Percentiles rank a stretch among this genome's conserved stretches.
phyloP scores from a whole-genome alignment of 2,797 vertebrate genomes.

The Sebastiscus tertius region DNA sequence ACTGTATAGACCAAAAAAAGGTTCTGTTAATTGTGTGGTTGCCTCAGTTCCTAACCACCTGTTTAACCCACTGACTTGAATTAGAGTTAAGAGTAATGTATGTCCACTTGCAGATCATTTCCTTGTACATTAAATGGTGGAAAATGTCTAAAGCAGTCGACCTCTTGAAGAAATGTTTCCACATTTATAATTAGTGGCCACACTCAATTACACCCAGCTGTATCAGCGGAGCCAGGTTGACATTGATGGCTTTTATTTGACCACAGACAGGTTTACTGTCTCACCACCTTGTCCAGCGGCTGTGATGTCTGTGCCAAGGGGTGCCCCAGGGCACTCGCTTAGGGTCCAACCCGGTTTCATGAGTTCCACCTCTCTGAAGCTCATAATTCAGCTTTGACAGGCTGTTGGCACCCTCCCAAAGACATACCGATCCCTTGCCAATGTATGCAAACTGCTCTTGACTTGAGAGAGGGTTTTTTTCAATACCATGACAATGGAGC shows the following conservation, averaged over 20 bases:
- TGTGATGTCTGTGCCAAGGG: conserved; percentile 75
- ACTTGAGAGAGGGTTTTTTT: conserved; percentile 5
- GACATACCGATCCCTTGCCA: conserved; percentile 56
- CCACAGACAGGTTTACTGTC: conserved; percentile 81
- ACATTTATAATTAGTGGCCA: conserved; percentile 81
- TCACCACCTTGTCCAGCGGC: conserved; percentile 85
- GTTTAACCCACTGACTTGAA: background rate
- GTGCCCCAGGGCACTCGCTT: conserved; percentile 72
- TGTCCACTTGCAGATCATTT: conserved; percentile 9
- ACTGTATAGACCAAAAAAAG: background rate
- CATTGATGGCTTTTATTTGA: conserved; percentile 81
- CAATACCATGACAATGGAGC: conserved; percentile 76
- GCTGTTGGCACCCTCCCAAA: conserved; percentile 76
- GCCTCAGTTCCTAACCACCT: background rate
- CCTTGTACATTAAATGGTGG: conserved; percentile 5
- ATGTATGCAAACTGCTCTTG: conserved; percentile 42
- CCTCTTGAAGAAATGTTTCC: conserved; percentile 58
- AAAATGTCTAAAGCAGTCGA: conserved; percentile 60
- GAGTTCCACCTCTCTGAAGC: conserved; percentile 77
- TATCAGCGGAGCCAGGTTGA: conserved; percentile 83
- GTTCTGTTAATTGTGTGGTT: background rate
- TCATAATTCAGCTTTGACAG: conserved; percentile 78
- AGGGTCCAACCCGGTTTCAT: conserved; percentile 70
- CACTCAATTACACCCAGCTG: conserved; percentile 83
- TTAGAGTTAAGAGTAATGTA: conserved; percentile 5